Percentiles rank a stretch among this genome's conserved stretches.
phyloP scores from a whole-genome alignment of 2,797 vertebrate genomes.

The Scolopax rusticola region DNA sequence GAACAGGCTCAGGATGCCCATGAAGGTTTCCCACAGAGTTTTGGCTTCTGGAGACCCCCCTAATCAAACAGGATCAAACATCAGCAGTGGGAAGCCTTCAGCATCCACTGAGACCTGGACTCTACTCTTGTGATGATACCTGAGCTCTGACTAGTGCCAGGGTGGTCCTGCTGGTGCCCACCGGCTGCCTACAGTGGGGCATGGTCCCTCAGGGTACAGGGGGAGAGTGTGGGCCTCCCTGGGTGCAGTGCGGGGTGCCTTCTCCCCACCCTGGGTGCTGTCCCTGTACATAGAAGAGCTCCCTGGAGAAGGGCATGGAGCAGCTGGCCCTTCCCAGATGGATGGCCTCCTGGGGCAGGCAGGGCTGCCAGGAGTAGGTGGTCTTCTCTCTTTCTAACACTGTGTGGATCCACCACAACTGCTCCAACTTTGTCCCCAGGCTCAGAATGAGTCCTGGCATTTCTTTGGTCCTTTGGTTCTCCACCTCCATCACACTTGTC shows the following conservation, averaged over 20 bases:
- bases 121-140: neutral
- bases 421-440: neutral
- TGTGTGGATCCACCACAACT: neutral
- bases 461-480: neutral
- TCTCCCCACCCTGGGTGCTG: neutral
- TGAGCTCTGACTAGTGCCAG: neutral
- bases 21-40: neutral
- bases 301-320: neutral
- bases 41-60: neutral
- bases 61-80: neutral
- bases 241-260: neutral
- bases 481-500: neutral
- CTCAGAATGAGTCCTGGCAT: neutral
- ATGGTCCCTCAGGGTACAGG: neutral
- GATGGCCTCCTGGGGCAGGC: neutral
- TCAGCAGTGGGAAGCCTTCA: neutral
- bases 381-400: neutral
- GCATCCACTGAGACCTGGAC: neutral
- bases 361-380: neutral
- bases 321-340: neutral
- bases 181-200: neutral
- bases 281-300: neutral
- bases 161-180: neutral
- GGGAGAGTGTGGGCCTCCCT: fast-evolving
- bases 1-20: neutral